These are phyloP conservation scores for Gorsachius magnificus DNA, from an alignment of 2,797 vertebrate genomes.

Conservation along the genomic window DNA sequence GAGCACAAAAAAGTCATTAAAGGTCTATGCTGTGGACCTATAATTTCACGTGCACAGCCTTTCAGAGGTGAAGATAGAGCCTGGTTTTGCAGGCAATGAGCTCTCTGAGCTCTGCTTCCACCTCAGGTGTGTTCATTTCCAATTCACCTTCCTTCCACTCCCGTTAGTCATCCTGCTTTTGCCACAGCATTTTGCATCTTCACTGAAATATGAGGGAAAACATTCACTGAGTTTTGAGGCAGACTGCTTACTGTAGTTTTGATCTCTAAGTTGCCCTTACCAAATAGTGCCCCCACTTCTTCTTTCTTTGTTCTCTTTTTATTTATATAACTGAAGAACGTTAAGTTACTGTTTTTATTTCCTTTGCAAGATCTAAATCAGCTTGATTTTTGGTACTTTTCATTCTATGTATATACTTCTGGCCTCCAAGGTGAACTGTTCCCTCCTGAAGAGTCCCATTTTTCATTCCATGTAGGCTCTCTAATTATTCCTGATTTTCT, in stretches of 20 bases:
- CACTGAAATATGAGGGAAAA: background rate
- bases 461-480: background rate
- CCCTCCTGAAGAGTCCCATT: background rate
- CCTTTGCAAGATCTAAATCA: background rate
- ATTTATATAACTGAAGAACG: background rate
- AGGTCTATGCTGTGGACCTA: background rate
- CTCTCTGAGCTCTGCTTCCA: background rate
- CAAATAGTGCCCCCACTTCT: background rate
- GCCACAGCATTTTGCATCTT: background rate
- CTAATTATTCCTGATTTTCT: background rate
- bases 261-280: background rate
- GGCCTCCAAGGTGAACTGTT: background rate
- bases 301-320: conserved; percentile 35
- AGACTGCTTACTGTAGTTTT: background rate
- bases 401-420: background rate
- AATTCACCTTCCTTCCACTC: background rate
- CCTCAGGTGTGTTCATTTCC: background rate
- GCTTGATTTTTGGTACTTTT: background rate
- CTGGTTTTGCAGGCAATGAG: background rate
- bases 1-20: background rate
- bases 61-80: background rate
- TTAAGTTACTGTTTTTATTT: conserved; percentile 2
- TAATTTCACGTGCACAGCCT: background rate
- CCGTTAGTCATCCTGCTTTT: background rate
- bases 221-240: background rate